Evolutionary conservation across 2,888 invertebrate genomes (phyloP), one percentile per base, ranked within the genome.

Genomic region (Cephus runcator): DNA sequence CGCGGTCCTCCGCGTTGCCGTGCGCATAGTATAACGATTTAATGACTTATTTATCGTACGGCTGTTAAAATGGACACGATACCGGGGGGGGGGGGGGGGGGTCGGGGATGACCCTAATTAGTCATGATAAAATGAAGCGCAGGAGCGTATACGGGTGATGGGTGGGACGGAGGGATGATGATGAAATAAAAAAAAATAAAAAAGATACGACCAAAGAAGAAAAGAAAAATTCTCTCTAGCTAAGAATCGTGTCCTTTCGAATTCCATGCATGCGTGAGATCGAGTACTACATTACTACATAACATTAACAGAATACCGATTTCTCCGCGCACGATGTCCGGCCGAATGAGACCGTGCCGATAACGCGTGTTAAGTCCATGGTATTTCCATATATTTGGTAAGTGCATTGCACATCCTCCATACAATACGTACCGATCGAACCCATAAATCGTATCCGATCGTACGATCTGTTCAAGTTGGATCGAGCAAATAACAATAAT

Each of bases 201-300:
- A 33, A 34, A 69, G 34, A 30, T 69, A 12, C 11, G 34, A n/a
- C 23, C 15, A 68, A 75, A 75, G 34, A 71, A 76, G 23, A 35
- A 36, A 35, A 35, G 40, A 36, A 76, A 35, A 69, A 75, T 31
- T 35, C 36, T 34, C 34, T 15, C 71, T 40, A 36, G 30, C 56
- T 30, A 35, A 76, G 33, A 69, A 76, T 69, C 31, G 23, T 23
- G 30, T 35, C 69, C 30, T 76, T 76, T 76, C 30, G 34, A n/a
- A 33, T 34, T 34, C 69, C 56, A 73, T 76, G 34, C 34, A 40
- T 71, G 35, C 34, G 30, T 73, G 71, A 73, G 73, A 73, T 73
- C 73, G 36, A 34, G 30, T 40, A n/a, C 40, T 68, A 76, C 76
- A 73, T 73, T 73, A 34, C 76, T 31, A 34, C 56, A 56, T 56